phyloP scores from a whole-genome alignment of 2,113 vertebrate species.

The Cathartes aura region DNA sequence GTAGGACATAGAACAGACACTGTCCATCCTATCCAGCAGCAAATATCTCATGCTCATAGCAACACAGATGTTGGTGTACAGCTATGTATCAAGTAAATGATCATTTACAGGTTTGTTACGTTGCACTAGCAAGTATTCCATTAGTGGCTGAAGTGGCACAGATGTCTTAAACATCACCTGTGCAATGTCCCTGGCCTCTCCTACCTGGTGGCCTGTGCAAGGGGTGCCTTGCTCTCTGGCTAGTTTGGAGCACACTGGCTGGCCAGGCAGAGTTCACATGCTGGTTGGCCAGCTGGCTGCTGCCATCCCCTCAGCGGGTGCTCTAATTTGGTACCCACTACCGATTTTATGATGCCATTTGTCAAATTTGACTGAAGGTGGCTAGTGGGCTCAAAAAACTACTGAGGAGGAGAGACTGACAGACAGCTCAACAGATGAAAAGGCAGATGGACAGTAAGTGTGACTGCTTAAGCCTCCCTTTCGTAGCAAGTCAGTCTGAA shows the following conservation, averaged over 20 bases:
- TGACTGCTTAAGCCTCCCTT: neutral
- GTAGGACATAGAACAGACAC: neutral
- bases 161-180: neutral
- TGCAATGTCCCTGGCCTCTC: neutral
- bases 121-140: neutral
- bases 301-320: neutral
- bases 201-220: neutral
- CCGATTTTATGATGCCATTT: neutral
- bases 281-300: neutral
- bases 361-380: slow-evolving; percentile 35
- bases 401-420: neutral
- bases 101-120: neutral
- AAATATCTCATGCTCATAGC: neutral
- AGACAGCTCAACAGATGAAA: slow-evolving; percentile 9
- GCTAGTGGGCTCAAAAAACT: neutral
- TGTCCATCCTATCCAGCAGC: neutral
- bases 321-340: neutral
- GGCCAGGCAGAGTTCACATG: neutral
- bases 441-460: slow-evolving; percentile 3
- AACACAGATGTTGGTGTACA: neutral
- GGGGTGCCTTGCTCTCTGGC: neutral
- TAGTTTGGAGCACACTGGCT: neutral
- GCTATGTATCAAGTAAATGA: neutral
- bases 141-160: neutral
- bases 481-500: neutral